Evolutionary conservation across 30 jellyfish, hydroid and myxozoan species (phyloP), one percentile per base, ranked within the genome.

Genomic region (Turritopsis dohrnii): DNA sequence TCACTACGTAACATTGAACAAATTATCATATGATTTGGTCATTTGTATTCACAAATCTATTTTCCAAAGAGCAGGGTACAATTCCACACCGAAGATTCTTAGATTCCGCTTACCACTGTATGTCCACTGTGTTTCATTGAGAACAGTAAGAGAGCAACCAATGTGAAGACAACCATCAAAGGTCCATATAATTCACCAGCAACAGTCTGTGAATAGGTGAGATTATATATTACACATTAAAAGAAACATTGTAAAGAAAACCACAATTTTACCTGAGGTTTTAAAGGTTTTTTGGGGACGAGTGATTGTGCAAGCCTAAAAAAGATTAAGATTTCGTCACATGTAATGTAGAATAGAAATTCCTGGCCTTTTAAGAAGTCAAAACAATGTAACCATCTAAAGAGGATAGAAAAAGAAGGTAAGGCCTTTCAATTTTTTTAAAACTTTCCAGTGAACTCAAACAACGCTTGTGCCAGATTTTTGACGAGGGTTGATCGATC

Each of bases 141-240:
- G 76, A 92, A 92, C 29, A 92, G 85, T 7, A 92, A 66, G 53
- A 92, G 79, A 17, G 98, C 98, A 84, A 92, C 87, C 79, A 92
- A 87, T 41, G 96, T 87, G 30, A 92, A 92, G 66, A 92, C 82
- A 26, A 92, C 88, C 98, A 92, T 92, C n/a, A 92, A 84, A 28
- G 98, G 98, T 9, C 98, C 98, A 81, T 92, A 92, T n/a, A 92
- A 66, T 84, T 92, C 98, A 52, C 96, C 98, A 28, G 96, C 95
- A 71, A 92, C 98, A 16, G 98, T 92, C 98, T 92, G 71, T 19
- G 52, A 24, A 81, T 24, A n/a, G n/a, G n/a, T n/a, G n/a, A n/a
- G n/a, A n/a, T n/a, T n/a, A n/a, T n/a, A n/a, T 54, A n/a, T 54
- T 16, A 54, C 76, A 66, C 8, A 66, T 21, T 26, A 17, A 66